Conservation (phyloP, 2,888 invertebrate species). For the Patella pellucida region DNA sequence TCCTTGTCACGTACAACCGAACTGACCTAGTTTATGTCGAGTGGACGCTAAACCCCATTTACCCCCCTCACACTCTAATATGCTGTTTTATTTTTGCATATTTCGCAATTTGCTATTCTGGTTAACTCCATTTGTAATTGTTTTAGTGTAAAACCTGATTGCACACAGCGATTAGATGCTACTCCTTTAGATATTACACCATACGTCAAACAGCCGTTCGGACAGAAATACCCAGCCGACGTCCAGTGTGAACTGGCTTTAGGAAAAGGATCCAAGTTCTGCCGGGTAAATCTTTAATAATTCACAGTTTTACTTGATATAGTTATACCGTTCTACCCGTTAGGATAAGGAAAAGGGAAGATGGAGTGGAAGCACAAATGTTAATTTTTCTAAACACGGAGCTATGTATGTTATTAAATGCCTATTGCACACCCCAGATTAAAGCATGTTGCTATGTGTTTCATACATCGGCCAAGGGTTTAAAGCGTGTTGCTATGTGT, state of each 20-base stretch:
- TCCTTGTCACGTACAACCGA: too few species aligned
- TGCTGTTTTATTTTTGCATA: too few species aligned
- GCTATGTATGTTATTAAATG: too few species aligned
- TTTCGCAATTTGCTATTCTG: not conserved
- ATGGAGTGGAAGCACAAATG: too few species aligned
- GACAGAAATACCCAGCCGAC: slow-evolving; percentile 23
- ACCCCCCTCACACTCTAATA: too few species aligned
- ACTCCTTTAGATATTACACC: slow-evolving; percentile 17
- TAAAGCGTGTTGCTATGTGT: not conserved
- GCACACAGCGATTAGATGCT: not conserved
- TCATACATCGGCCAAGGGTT: not conserved
- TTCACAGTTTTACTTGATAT: not conserved
- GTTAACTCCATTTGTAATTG: not conserved
- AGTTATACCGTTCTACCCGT: not conserved
- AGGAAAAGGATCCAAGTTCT: slow-evolving; percentile 21
- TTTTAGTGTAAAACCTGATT: slow-evolving; percentile 1
- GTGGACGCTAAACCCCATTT: too few species aligned
- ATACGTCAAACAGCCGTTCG: slow-evolving; percentile 6
- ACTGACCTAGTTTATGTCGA: too few species aligned
- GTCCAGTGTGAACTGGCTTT: slow-evolving; percentile 16
- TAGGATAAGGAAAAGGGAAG: too few species aligned
- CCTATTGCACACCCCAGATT: too few species aligned
- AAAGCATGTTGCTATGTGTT: too few species aligned
- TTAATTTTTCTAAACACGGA: too few species aligned
- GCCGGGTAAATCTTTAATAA: slow-evolving; percentile 13